phyloP scores from a whole-genome alignment of 2,113 vertebrate species.

The Coturnix japonica region DNA sequence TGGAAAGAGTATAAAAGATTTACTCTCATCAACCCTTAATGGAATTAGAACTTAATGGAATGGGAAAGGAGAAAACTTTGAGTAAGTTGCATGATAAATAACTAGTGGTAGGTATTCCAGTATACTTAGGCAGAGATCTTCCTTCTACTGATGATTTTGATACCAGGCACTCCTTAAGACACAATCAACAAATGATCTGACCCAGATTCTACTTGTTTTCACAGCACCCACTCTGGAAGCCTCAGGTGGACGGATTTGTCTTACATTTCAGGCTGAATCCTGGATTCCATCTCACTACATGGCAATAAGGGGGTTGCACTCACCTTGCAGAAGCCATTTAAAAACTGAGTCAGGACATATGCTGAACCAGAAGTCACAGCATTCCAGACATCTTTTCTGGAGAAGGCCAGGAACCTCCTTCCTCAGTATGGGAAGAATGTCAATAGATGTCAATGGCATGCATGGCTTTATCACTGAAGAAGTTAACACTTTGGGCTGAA shows the following conservation, averaged over 20 bases:
- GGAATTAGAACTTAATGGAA: neutral
- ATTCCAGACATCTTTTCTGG: neutral
- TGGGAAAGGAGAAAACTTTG: neutral
- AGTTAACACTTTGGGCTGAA: neutral
- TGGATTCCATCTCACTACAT: neutral
- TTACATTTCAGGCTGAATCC: neutral
- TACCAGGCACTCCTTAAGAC: neutral
- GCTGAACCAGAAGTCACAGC: neutral
- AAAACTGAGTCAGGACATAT: accelerated
- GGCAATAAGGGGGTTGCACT: neutral
- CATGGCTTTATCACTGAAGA: neutral
- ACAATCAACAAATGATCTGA: neutral
- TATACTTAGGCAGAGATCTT: neutral
- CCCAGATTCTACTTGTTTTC: neutral
- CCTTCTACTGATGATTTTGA: neutral
- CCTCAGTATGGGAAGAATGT: neutral
- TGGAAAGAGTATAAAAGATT: neutral
- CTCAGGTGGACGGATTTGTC: neutral
- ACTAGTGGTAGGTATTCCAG: neutral
- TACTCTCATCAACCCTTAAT: neutral
- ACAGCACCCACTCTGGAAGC: neutral
- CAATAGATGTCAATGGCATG: neutral
- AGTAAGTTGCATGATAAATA: neutral
- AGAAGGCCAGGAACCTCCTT: neutral
- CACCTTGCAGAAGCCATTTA: neutral